A percentile compares a stretch with the other conserved stretches of the same genome.
phyloP scores from a whole-genome alignment of 2,888 invertebrate species.

The Xanthostigma xanthostigma region DNA sequence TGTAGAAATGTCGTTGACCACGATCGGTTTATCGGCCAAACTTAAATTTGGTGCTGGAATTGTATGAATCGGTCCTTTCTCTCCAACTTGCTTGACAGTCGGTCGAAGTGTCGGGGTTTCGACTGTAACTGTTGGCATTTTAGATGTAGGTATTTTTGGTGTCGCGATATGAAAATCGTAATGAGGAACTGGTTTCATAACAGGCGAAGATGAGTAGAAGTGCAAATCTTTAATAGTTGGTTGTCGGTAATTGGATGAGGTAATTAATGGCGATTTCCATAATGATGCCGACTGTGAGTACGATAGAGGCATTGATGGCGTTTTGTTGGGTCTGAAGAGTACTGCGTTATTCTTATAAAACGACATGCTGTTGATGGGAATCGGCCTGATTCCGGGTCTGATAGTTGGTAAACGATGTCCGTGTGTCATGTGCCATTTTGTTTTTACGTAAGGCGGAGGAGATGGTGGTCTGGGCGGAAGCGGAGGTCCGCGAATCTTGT shows the following conservation, averaged over 20 bases:
- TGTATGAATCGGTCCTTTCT: constrained; percentile 66
- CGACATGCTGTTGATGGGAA: constrained; percentile 17
- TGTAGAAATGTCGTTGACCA: constrained; percentile 24
- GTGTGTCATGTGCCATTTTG: constrained; percentile 15
- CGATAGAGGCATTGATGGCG: constrained; percentile 4
- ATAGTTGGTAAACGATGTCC: constrained; percentile 10
- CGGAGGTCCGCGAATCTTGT: constrained; percentile 26
- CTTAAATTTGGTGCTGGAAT: constrained; percentile 74
- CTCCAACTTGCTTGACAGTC: constrained; percentile 27
- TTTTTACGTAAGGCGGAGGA: constrained; percentile 19
- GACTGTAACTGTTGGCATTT: constrained; percentile 15
- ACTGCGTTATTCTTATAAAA: constrained; percentile 16
- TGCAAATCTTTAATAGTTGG: constrained; percentile 11
- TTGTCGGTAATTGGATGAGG: constrained; percentile 7
- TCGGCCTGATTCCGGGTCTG: constrained; percentile 12
- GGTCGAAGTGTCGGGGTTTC: constrained; percentile 16
- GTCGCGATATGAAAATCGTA: constrained; percentile 25
- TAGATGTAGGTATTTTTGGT: constrained; percentile 19
- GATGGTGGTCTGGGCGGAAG: constrained; percentile 21
- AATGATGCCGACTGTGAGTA: constrained; percentile 9
- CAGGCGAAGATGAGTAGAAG: constrained; percentile 17
- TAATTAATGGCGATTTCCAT: constrained; percentile 6
- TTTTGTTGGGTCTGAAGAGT: constrained; percentile 4
- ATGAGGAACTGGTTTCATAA: constrained; percentile 17
- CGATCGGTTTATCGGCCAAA: constrained; percentile 45